A percentile compares a stretch with the other conserved stretches of the same genome.
phyloP scores from a whole-genome alignment of 2,113 vertebrate genomes.

The Spilogale gracilis region DNA sequence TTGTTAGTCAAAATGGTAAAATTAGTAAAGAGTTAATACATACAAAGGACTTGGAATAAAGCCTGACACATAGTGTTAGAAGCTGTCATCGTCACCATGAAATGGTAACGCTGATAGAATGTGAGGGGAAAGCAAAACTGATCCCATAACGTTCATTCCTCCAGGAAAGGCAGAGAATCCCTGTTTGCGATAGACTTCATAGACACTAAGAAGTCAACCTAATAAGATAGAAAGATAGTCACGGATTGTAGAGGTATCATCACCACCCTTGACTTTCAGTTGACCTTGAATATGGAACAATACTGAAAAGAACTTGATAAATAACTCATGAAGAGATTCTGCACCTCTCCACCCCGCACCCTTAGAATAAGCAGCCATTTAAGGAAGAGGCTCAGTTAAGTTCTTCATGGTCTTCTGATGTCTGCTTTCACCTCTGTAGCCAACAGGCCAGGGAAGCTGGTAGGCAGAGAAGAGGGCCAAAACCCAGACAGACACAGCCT shows the following conservation, averaged over 20 bases:
- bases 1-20: slow-evolving; percentile 2
- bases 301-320: not conserved
- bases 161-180: not conserved
- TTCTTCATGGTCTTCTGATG: slow-evolving; percentile 1
- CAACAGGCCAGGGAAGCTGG: not conserved
- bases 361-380: not conserved
- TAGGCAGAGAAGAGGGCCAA: not conserved
- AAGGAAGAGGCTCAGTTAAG: slow-evolving; percentile 14
- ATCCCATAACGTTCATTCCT: not conserved
- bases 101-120: not conserved
- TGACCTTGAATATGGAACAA: not conserved
- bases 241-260: not conserved
- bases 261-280: not conserved
- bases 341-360: not conserved
- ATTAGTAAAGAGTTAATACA: not conserved
- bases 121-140: not conserved
- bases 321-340: not conserved
- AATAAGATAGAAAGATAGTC: not conserved
- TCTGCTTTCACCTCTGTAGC: not conserved
- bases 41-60: not conserved
- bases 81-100: not conserved
- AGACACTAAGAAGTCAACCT: not conserved
- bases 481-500: not conserved
- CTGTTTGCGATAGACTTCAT: not conserved
- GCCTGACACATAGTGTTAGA: not conserved